These are phyloP conservation scores for Caenorhabditis becei DNA, from an alignment of 2,888 invertebrate genomes.

Conservation along the genomic window DNA sequence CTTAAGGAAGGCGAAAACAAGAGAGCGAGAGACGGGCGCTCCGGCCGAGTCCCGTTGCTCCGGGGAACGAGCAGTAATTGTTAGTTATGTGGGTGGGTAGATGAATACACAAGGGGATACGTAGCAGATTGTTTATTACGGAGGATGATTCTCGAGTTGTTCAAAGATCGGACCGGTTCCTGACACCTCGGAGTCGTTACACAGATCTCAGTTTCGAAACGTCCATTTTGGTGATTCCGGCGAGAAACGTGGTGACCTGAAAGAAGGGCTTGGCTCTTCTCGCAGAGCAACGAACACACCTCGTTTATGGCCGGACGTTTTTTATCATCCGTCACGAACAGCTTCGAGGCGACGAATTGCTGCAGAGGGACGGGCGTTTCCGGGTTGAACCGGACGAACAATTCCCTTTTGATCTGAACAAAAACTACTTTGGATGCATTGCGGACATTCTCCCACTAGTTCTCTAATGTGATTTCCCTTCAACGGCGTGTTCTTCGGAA, in stretches of 20 bases:
- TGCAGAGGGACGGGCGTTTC: conserved; percentile 46
- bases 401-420: conserved; percentile 50
- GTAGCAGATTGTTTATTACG: not conserved
- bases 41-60: not conserved
- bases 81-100: conserved; percentile 3
- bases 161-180: not conserved
- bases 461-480: conserved; percentile 32
- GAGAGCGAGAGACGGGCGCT: conserved; percentile 6
- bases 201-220: conserved; percentile 31
- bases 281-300: conserved; percentile 10
- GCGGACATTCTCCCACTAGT: no score
- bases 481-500: conserved; percentile 35
- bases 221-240: conserved; percentile 24
- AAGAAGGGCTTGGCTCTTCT: not conserved
- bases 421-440: not conserved
- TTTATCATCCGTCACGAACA: conserved; percentile 55
- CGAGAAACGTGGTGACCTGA: conserved; percentile 36
- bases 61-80: conserved; percentile 4
- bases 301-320: conserved; percentile 38
- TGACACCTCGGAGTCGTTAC: no score
- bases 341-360: conserved; percentile 33
- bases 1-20: conserved; percentile 34
- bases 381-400: conserved; percentile 43
- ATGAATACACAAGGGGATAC: conserved; percentile 1
- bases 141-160: not conserved